A percentile compares a stretch with the other conserved stretches of the same genome.
phyloP scores from a whole-genome alignment of 92 coral and sea anemone species.

The Epizoanthus fatuus region DNA sequence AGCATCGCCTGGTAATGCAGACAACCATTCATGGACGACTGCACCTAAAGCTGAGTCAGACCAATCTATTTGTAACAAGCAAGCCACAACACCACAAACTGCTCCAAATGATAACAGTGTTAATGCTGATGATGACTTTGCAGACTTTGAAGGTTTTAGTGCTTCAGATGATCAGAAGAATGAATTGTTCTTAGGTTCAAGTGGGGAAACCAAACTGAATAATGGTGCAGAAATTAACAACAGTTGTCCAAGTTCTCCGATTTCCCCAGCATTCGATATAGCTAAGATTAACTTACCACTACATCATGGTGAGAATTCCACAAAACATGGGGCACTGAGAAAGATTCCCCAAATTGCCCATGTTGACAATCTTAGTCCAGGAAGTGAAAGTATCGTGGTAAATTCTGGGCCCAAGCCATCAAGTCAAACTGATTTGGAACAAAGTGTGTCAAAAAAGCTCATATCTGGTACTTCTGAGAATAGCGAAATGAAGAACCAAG shows the following conservation, averaged over 20 bases:
- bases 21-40: background rate
- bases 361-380: background rate
- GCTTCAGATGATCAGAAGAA: background rate
- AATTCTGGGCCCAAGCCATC: background rate
- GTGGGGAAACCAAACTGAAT: no score
- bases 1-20: background rate
- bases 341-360: background rate
- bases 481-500: background rate
- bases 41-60: background rate
- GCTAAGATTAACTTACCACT: background rate
- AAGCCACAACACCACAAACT: background rate
- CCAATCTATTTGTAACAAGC: background rate
- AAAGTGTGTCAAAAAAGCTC: background rate
- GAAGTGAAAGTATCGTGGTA: background rate
- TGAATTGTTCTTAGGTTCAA: conserved; percentile 8
- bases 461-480: background rate
- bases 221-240: background rate
- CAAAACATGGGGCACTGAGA: background rate
- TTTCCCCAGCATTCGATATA: background rate
- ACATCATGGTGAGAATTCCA: background rate
- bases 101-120: background rate
- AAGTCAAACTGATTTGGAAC: background rate
- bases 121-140: conserved; percentile 31
- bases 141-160: conserved; percentile 47
- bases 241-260: conserved; percentile 4